phyloP scores from a whole-genome alignment of 2,888 invertebrate species.

The Hermaeophaga mercurialis region DNA sequence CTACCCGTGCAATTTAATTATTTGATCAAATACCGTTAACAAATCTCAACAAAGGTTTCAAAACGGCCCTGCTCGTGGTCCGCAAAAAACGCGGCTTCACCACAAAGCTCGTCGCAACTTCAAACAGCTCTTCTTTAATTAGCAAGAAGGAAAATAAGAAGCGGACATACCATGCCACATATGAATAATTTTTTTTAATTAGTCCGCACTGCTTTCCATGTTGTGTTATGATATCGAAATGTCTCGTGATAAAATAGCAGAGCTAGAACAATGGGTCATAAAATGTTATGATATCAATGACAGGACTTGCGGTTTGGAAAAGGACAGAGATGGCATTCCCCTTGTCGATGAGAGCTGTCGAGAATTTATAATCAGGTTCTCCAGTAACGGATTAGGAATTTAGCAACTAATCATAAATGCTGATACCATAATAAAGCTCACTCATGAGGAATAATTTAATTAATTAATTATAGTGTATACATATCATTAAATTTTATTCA shows the following conservation, averaged over 20 bases:
- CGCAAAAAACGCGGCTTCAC: slow-evolving; percentile 6
- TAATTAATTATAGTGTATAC: too few relatives aligned
- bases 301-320: slow-evolving; percentile 46
- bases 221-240: slow-evolving; percentile 49
- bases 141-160: slow-evolving; percentile 34
- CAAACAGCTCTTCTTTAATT: slow-evolving; percentile 38
- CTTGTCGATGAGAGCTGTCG: slow-evolving; percentile 44
- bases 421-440: too few relatives aligned
- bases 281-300: slow-evolving; percentile 55
- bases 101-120: slow-evolving; percentile 32
- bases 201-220: slow-evolving; percentile 42
- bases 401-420: too few relatives aligned
- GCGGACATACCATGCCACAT: slow-evolving; percentile 30
- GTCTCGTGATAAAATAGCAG: slow-evolving; percentile 46
- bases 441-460: too few relatives aligned
- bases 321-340: slow-evolving; percentile 49
- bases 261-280: slow-evolving; percentile 53
- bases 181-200: slow-evolving; percentile 44
- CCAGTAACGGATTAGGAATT: not conserved
- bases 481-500: too few relatives aligned
- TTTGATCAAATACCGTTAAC: too few relatives aligned
- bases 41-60: too few relatives aligned
- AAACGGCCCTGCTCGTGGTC: not conserved
- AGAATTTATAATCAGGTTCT: slow-evolving; percentile 50
- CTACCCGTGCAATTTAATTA: too few relatives aligned